Evolutionary conservation across 64 coral and sea anemone genomes (phyloP).

Genomic region (Actinia tenebrosa): DNA sequence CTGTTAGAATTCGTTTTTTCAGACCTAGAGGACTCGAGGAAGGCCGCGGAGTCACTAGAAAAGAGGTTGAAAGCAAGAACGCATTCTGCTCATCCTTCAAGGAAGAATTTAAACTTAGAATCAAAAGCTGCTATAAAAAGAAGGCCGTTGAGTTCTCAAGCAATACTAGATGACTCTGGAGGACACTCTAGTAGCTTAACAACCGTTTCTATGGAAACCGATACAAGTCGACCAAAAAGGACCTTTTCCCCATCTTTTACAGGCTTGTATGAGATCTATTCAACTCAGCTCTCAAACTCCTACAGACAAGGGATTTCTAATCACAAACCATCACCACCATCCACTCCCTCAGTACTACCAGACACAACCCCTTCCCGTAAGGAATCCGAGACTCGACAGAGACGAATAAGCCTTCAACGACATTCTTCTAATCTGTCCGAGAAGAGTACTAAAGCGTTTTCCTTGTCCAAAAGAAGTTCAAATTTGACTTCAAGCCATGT

Average conservation of each 20-base stretch:
- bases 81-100: neutral
- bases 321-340: constrained; percentile 12
- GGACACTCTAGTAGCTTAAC: neutral
- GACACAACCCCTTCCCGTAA: neutral
- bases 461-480: neutral
- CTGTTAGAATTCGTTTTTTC: constrained; percentile 60
- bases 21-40: neutral
- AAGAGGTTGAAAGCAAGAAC: neutral
- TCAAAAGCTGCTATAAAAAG: neutral
- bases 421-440: constrained; percentile 34
- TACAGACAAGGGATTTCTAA: constrained; percentile 43
- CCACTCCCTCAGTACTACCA: neutral
- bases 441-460: neutral
- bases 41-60: neutral
- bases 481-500: constrained; percentile 4
- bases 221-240: neutral
- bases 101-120: neutral
- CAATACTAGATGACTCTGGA: neutral
- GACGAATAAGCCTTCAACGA: neutral
- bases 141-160: neutral
- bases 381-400: neutral
- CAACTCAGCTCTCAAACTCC: constrained; percentile 55
- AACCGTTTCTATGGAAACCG: neutral
- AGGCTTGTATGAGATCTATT: constrained; percentile 35
- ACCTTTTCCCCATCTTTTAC: constrained; percentile 23